A percentile compares a stretch with the other conserved stretches of the same genome.
phyloP scores from a whole-genome alignment of 2,797 vertebrate genomes.

The Astyanax mexicanus region DNA sequence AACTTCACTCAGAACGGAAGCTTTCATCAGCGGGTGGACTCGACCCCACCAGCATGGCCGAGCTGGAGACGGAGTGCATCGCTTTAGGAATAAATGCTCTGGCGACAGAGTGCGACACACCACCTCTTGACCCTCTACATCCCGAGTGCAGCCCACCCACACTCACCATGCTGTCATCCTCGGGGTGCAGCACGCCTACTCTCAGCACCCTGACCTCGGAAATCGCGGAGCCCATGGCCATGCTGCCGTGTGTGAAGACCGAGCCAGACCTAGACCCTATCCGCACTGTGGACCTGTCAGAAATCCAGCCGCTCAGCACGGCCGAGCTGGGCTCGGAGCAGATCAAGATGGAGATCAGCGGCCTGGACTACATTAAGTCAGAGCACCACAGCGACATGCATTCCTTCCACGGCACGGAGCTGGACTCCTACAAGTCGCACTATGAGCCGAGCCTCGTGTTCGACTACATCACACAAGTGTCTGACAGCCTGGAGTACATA shows the following conservation, averaged over 20 bases:
- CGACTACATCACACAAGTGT: constrained; percentile 83
- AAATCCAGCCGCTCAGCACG: constrained; percentile 81
- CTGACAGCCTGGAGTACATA: constrained; percentile 81
- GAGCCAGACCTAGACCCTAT: constrained; percentile 80
- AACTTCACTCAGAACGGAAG: constrained; percentile 36
- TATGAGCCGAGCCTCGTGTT: constrained; percentile 81
- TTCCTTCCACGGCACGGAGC: constrained; percentile 68
- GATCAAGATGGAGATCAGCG: constrained; percentile 85
- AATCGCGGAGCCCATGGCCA: constrained; percentile 74
- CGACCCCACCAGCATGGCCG: constrained; percentile 70
- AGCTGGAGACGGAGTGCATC: constrained; percentile 78
- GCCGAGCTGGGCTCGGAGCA: constrained; percentile 81
- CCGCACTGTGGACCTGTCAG: constrained; percentile 77
- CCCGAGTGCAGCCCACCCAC: constrained; percentile 53
- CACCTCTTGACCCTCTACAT: constrained; percentile 70
- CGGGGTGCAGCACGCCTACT: constrained; percentile 73
- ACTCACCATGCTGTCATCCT: constrained; percentile 71
- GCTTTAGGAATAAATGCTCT: constrained; percentile 67
- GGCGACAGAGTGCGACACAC: constrained; percentile 69
- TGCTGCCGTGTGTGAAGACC: constrained; percentile 80
- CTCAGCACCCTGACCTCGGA: constrained; percentile 76
- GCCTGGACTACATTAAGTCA: constrained; percentile 83
- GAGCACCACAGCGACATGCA: constrained; percentile 75
- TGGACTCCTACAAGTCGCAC: constrained; percentile 79
- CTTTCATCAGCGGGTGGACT: constrained; percentile 40